phyloP scores from a whole-genome alignment of 2,888 invertebrate species.

The Acanthacorydalis orientalis region DNA sequence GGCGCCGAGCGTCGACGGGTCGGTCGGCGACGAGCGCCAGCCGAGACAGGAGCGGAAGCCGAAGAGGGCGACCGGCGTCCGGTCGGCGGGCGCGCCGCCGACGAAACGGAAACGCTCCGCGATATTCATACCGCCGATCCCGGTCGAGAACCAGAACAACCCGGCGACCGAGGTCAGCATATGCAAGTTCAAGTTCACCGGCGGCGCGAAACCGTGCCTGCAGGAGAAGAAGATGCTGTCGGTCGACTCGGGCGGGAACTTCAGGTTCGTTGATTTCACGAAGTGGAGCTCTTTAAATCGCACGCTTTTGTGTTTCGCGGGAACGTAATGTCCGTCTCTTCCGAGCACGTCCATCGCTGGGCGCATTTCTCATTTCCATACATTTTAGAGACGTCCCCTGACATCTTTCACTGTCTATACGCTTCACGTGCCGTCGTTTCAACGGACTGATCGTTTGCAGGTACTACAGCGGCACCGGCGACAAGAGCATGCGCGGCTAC shows the following conservation, averaged over 20 bases:
- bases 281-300: too few relatives aligned
- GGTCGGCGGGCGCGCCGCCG: constrained; percentile 19
- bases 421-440: too few relatives aligned
- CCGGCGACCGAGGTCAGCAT: constrained; percentile 77
- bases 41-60: constrained; percentile 27
- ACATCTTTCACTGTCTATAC: too few relatives aligned
- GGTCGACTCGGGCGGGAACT: constrained; percentile 78
- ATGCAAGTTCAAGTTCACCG: constrained; percentile 86
- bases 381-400: too few relatives aligned
- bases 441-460: constrained; percentile 30
- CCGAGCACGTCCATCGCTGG: too few relatives aligned
- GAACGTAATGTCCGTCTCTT: too few relatives aligned
- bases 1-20: neutral
- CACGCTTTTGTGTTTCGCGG: too few relatives aligned
- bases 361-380: too few relatives aligned
- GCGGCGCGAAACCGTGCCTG: constrained; percentile 72
- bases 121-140: constrained; percentile 71
- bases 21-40: constrained; percentile 3
- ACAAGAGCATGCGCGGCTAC: constrained; percentile 58
- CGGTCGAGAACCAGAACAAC: constrained; percentile 53
- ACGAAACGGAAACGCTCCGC: constrained; percentile 65
- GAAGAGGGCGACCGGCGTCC: constrained; percentile 19
- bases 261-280: constrained; percentile 26
- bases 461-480: constrained; percentile 74
- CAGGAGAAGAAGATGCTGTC: constrained; percentile 87